phyloP scores from a whole-genome alignment of 2,888 invertebrate genomes.

The Stenurella melanura region DNA sequence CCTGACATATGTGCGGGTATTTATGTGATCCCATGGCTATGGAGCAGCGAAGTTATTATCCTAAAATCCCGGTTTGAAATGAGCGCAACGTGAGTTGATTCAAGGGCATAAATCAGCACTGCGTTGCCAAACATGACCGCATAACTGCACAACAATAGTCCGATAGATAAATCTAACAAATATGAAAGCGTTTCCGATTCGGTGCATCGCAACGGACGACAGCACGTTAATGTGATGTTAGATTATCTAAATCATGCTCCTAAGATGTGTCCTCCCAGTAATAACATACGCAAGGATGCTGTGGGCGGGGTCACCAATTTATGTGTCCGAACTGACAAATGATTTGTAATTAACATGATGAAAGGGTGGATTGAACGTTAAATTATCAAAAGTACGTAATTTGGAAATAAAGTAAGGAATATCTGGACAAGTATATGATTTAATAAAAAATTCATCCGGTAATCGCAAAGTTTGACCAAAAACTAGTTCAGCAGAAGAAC shows the following conservation, averaged over 20 bases:
- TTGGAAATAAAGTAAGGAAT: too few species aligned
- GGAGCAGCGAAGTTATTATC: conserved; percentile 27
- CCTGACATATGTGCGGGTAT: conserved; percentile 17
- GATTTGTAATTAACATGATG: too few species aligned
- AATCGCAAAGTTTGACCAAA: too few species aligned
- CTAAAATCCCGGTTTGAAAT: conserved; percentile 31
- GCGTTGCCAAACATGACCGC: conserved; percentile 26
- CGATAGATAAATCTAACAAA: conserved; percentile 26
- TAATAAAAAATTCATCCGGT: too few species aligned
- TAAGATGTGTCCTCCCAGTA: neutral
- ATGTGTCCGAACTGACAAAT: too few species aligned
- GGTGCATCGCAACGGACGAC: conserved; percentile 18
- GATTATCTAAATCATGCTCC: neutral
- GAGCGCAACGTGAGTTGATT: conserved; percentile 32
- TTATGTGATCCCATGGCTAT: conserved; percentile 23
- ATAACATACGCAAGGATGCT: too few species aligned
- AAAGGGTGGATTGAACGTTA: too few species aligned
- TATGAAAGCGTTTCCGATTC: conserved; percentile 33
- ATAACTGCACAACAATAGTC: conserved; percentile 18
- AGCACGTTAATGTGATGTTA: neutral
- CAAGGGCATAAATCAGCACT: conserved; percentile 27
- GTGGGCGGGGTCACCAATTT: too few species aligned
- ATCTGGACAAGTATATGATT: too few species aligned
- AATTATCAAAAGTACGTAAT: too few species aligned
- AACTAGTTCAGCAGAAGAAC: too few species aligned